Conservation (phyloP, 30 jellyfish, hydroid and myxozoan genomes). For the Phacellophora camtschatica region DNA sequence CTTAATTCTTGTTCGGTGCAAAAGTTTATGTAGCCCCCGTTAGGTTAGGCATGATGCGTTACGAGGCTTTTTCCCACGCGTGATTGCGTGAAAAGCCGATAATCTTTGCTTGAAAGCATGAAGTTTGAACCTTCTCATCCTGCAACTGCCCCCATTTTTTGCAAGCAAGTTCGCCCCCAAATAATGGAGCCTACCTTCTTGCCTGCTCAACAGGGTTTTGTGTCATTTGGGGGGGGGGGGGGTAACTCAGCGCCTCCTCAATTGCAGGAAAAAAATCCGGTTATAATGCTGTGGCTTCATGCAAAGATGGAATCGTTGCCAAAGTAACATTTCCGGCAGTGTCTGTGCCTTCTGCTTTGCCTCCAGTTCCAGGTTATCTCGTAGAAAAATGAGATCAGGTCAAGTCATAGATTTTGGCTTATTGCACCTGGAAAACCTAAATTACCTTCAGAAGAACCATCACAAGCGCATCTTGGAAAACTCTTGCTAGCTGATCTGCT, state of each 20-base stretch:
- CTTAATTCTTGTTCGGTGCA: no score
- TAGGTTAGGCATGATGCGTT: no score
- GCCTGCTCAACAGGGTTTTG: neutral
- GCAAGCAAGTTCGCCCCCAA: neutral
- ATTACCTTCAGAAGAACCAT: neutral
- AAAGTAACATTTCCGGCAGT: neutral
- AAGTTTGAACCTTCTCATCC: no score
- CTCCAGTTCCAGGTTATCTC: slow-evolving; percentile 34
- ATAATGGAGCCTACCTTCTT: no score
- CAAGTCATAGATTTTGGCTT: neutral
- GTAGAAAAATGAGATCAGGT: neutral
- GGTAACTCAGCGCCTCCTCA: no score
- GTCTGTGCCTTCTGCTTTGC: slow-evolving; percentile 11
- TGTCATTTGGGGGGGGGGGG: neutral
- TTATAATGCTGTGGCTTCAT: neutral
- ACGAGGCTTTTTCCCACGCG: no score
- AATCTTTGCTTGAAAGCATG: no score
- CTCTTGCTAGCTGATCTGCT: neutral
- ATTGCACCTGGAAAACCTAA: neutral
- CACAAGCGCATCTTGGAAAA: neutral
- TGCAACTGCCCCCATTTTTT: neutral
- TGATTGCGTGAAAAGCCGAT: no score
- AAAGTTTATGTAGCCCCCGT: no score
- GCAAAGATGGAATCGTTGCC: neutral
- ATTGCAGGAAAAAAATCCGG: no score